These are phyloP conservation scores for Lytechinus variegatus DNA, from an alignment of 35 echinoderm and acorn worm genomes.

Conservation along the genomic window DNA sequence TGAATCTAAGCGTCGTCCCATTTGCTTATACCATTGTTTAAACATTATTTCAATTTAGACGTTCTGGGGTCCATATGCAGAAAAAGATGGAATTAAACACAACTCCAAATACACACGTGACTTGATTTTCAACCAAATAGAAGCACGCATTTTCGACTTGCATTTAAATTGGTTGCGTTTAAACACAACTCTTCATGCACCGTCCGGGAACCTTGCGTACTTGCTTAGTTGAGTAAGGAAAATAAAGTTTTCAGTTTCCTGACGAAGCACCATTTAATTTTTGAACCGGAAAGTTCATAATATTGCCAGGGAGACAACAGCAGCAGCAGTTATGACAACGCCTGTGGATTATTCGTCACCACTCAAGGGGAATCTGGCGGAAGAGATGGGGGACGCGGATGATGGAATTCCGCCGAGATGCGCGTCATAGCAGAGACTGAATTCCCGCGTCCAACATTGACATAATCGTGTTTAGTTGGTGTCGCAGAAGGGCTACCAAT, in stretches of 20 bases:
- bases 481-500: neutral
- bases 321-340: neutral
- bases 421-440: neutral
- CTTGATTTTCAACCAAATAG: too few species aligned
- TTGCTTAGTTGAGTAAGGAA: neutral
- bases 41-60: too few species aligned
- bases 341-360: neutral
- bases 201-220: too few species aligned
- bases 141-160: too few species aligned
- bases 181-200: too few species aligned
- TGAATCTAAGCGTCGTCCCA: too few species aligned
- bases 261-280: neutral
- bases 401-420: conserved; percentile 4
- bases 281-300: neutral
- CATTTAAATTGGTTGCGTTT: too few species aligned
- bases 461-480: neutral
- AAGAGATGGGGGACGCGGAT: neutral
- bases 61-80: too few species aligned
- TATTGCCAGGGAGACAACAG: neutral
- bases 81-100: too few species aligned
- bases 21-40: too few species aligned
- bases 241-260: neutral
- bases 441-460: conserved; percentile 4
- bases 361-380: neutral
- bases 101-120: too few species aligned